Conservation (phyloP, 2,888 invertebrate species). For the Macaria liturata region DNA sequence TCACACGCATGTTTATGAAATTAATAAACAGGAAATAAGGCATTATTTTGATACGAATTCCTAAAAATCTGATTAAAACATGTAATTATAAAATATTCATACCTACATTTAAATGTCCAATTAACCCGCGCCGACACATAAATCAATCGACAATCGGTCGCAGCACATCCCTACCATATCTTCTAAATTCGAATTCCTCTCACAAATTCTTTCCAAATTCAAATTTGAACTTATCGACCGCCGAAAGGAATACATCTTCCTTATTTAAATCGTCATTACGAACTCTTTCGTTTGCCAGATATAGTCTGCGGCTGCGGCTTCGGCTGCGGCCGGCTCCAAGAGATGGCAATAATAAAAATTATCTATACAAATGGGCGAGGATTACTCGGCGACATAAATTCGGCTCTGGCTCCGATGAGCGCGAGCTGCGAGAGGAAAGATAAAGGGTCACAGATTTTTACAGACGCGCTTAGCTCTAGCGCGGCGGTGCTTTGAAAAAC, state of each 20-base stretch:
- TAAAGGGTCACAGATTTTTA: conserved; percentile 81
- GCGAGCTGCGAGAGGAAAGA: conserved; percentile 67
- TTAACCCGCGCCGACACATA: conserved; percentile 20
- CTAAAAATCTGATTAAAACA: no score
- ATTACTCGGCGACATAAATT: conserved; percentile 82
- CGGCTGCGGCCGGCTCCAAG: conserved; percentile 66
- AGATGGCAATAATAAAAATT: conserved; percentile 84
- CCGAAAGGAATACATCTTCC: conserved; percentile 80
- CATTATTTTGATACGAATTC: no score
- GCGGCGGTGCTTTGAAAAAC: conserved; percentile 33
- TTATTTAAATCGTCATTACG: conserved; percentile 83
- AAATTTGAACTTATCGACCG: conserved; percentile 74
- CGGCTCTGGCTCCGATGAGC: conserved; percentile 79
- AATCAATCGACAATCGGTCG: conserved; percentile 31
- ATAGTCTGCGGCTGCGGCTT: conserved; percentile 67
- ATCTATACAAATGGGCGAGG: conserved; percentile 82
- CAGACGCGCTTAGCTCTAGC: conserved; percentile 58
- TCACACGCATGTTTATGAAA: no score
- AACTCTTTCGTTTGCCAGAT: conserved; percentile 79
- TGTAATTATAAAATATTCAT: no score
- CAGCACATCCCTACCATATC: conserved; percentile 56
- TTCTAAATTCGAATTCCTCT: conserved; percentile 60
- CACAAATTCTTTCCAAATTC: conserved; percentile 68
- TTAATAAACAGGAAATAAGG: no score
- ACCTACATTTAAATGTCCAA: conserved; percentile 21